Percentiles rank a stretch among this genome's conserved stretches.
phyloP scores from a whole-genome alignment of 2,113 vertebrate genomes.

The Mus pahari region DNA sequence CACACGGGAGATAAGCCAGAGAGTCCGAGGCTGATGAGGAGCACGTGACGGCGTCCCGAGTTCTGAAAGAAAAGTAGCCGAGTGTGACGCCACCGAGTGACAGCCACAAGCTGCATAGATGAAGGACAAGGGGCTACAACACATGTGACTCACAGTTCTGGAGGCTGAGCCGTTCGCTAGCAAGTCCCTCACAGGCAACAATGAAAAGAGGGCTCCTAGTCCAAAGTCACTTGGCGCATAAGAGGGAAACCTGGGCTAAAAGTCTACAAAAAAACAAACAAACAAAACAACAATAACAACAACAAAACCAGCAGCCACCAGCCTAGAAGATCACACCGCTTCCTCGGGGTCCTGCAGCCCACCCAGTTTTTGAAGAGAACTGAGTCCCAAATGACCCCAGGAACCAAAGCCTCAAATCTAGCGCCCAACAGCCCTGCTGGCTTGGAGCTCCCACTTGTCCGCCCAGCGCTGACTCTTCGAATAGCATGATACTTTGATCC shows the following conservation, averaged over 20 bases:
- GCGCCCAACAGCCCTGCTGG: background rate
- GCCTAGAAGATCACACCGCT: background rate
- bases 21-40: background rate
- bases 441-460: conserved; percentile 28
- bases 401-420: background rate
- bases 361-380: background rate
- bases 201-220: background rate
- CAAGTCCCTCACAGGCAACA: background rate
- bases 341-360: background rate
- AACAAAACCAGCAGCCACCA: too few relatives aligned
- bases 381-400: conserved; percentile 1
- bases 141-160: background rate
- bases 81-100: background rate
- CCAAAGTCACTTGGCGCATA: background rate
- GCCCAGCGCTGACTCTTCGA: conserved; percentile 47
- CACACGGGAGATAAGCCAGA: background rate
- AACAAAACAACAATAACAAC: too few relatives aligned
- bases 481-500: conserved; percentile 61
- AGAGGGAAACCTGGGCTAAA: background rate
- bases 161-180: background rate
- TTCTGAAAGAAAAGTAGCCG: conserved; percentile 29
- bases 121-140: background rate
- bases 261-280: background rate
- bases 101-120: background rate
- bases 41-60: background rate